phyloP scores from a whole-genome alignment of 2,113 vertebrate species.

The Cololabis saira region DNA sequence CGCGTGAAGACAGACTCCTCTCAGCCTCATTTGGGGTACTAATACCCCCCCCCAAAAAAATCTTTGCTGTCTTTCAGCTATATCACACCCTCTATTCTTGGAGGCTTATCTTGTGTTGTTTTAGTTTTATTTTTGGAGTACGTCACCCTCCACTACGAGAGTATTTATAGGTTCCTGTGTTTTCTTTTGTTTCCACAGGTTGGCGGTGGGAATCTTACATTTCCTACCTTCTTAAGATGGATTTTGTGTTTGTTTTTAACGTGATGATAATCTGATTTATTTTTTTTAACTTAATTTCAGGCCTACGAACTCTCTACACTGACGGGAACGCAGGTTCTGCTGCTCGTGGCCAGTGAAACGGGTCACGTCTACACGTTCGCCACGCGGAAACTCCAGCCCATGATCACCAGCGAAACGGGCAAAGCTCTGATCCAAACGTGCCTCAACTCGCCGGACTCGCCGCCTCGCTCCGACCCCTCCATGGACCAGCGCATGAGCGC shows the following conservation, averaged over 20 bases:
- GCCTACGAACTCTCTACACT: slow-evolving; percentile 97
- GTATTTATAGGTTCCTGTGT: slow-evolving; percentile 51
- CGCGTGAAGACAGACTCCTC: slow-evolving; percentile 20
- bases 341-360: slow-evolving; percentile 97
- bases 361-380: slow-evolving; percentile 99
- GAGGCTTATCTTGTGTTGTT: slow-evolving; percentile 76
- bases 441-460: slow-evolving; percentile 98
- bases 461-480: slow-evolving; percentile 94
- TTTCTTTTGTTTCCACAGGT: slow-evolving; percentile 37
- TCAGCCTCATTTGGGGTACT: slow-evolving; percentile 1
- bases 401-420: slow-evolving; percentile 99
- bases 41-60: slow-evolving; percentile 20
- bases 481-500: slow-evolving; percentile 99
- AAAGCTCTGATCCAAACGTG: slow-evolving; percentile 99
- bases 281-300: slow-evolving; percentile 61
- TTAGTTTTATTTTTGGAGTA: slow-evolving; percentile 65
- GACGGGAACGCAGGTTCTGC: slow-evolving; percentile 96
- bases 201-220: slow-evolving; percentile 21
- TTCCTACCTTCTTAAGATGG: slow-evolving; percentile 16
- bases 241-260: slow-evolving; percentile 2
- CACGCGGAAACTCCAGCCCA: slow-evolving; percentile 97
- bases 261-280: slow-evolving; percentile 1
- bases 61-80: slow-evolving; percentile 44
- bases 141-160: slow-evolving; percentile 58
- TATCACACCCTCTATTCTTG: slow-evolving; percentile 71